These are phyloP conservation scores for Apocheima hispidaria DNA, from an alignment of 2,888 invertebrate genomes.

Conservation along the genomic window DNA sequence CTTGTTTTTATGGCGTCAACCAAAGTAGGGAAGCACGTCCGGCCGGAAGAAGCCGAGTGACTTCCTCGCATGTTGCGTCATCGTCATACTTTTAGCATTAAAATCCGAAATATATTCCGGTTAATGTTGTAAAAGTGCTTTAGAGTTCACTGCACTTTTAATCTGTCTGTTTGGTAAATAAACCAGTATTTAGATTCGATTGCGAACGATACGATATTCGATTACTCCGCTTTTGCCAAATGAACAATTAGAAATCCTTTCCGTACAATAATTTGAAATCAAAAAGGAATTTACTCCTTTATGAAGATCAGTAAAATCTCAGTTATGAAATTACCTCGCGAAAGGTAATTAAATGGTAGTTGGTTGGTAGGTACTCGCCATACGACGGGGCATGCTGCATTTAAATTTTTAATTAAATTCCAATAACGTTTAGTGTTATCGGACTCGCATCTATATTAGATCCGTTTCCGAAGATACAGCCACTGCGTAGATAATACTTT, in stretches of 20 bases:
- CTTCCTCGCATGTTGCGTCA: constrained; percentile 53
- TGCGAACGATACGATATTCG: constrained; percentile 21
- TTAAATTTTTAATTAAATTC: no score
- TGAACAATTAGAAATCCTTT: constrained; percentile 16
- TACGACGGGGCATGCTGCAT: constrained; percentile 26
- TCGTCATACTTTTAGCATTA: constrained; percentile 41
- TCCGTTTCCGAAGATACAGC: constrained; percentile 52
- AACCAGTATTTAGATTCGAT: constrained; percentile 13
- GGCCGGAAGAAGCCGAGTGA: constrained; percentile 53
- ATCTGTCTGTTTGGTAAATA: constrained; percentile 28
- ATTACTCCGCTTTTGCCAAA: constrained; percentile 25
- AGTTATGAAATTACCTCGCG: constrained; percentile 11
- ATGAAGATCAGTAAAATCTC: constrained; percentile 8
- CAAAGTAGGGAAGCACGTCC: constrained; percentile 49
- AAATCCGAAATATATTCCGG: constrained; percentile 33
- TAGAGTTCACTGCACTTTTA: constrained; percentile 40
- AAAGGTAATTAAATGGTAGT: constrained; percentile 6
- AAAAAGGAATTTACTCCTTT: not conserved
- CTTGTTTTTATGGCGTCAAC: constrained; percentile 38
- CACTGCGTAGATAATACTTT: constrained; percentile 41
- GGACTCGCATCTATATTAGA: constrained; percentile 57
- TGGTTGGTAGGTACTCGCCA: not conserved
- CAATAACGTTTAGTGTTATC: constrained; percentile 61
- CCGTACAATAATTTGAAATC: constrained; percentile 6
- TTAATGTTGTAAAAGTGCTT: constrained; percentile 30